Evolutionary conservation across 2,113 vertebrate genomes (phyloP).

Genomic region (Alces alces): DNA sequence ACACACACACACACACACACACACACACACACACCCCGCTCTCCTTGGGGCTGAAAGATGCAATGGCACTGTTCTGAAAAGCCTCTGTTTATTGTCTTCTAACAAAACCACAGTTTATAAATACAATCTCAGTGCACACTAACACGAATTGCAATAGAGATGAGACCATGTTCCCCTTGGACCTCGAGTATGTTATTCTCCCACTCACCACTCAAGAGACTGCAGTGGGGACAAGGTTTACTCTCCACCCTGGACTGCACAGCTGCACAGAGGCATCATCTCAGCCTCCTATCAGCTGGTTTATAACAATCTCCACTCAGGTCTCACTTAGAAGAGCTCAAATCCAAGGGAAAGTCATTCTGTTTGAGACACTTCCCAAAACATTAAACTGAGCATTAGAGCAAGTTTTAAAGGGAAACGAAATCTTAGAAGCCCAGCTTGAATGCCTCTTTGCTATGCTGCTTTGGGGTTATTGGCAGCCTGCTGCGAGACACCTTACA

Average conservation of each 20-base stretch:
- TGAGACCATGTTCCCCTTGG: neutral
- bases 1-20: rapidly evolving
- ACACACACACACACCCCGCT: rapidly evolving
- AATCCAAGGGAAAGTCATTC: neutral
- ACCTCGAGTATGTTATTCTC: neutral
- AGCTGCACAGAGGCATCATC: neutral
- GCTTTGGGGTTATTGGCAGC: neutral
- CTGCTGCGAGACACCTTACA: neutral
- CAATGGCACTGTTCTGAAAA: neutral
- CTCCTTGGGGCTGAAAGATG: neutral
- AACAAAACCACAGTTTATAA: neutral
- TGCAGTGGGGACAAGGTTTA: too few species aligned
- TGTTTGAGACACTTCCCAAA: constrained; percentile 33
- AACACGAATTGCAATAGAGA: neutral
- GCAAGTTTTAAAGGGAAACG: neutral
- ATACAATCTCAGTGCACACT: neutral
- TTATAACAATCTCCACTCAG: constrained; percentile 32
- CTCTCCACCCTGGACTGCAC: neutral
- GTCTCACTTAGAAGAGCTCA: neutral
- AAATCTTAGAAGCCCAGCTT: neutral
- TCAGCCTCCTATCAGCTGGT: constrained; percentile 33
- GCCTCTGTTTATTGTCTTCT: neutral
- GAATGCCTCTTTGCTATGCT: neutral
- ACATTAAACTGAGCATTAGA: constrained; percentile 28
- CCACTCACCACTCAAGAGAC: neutral